Evolutionary conservation across 2,113 vertebrate genomes (phyloP), one percentile per base, ranked within the genome.

Genomic region (Cyprinodon variegatus): DNA sequence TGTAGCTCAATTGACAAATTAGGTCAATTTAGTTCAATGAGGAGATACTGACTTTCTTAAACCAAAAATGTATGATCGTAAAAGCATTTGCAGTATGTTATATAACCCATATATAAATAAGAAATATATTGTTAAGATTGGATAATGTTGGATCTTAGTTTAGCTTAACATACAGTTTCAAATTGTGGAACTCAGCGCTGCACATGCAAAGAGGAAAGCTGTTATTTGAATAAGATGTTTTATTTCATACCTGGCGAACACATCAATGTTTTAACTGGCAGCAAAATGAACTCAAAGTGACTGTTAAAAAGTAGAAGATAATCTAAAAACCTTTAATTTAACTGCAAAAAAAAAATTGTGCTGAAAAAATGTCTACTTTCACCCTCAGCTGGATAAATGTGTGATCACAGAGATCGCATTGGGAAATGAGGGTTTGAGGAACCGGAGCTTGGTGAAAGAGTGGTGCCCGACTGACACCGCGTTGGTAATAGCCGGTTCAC

Each of bases 401-500:
- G 96, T 99, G 77, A 97, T 99, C 91, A 96, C 94, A 0, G 96
- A 92, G 74, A 95, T 98, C 0, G 97, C 96, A 2, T 90, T 88
- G 0, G 96, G 97, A 7, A 94, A 97, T 0, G 95, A 96, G 83
- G 93, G 91, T 80, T 84, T 96, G 90, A 93, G 95, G 88, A 98
- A 99, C 91, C 93, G 93, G 74, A 98, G 97, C 73, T 95, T 99
- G 75, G 95, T 97, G 79, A 96, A 95, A 0, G 48, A 94, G 81
- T 97, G 96, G 96, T 99, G 97, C 86, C 82, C 83, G 40, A 82
- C 88, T 12, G 64, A 90, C 39, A 12, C 70, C 15, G 29, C 57
- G 12, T 83, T 87, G 96, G 96, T 98, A 89, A 93, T 93, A 48
- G 70, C 40, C 43, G 12, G 1, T 46, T 65, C 69, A 70, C 91